Conservation (phyloP, 1,140 invertebrate genomes). For the Metopolophium dirhodum region DNA sequence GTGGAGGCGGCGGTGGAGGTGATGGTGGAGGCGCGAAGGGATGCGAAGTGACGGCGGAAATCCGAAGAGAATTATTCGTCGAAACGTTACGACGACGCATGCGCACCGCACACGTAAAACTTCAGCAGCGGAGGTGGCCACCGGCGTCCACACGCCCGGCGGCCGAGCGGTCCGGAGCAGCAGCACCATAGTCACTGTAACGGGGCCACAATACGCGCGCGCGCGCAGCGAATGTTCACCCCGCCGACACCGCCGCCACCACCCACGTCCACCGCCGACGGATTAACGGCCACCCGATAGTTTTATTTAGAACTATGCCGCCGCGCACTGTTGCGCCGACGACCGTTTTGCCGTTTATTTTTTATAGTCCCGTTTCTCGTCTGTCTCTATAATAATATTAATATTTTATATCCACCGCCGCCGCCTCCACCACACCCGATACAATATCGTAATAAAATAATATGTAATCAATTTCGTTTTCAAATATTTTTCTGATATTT, state of each 20-base stretch:
- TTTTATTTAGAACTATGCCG: conserved; percentile 46
- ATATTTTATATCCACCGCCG: background rate
- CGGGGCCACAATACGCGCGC: background rate
- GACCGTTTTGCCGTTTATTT: background rate
- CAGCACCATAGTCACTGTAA: background rate
- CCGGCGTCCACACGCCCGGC: background rate
- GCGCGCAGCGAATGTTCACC: background rate
- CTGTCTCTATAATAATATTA: background rate
- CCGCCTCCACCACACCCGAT: too few relatives aligned
- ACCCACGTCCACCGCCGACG: background rate
- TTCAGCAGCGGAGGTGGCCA: background rate
- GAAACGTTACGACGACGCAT: background rate
- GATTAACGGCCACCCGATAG: conserved; percentile 19
- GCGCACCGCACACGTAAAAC: background rate
- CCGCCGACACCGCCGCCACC: background rate
- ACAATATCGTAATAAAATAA: background rate
- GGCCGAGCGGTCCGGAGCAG: background rate
- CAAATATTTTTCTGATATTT: background rate
- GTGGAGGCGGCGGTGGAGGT: background rate
- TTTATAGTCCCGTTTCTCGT: background rate
- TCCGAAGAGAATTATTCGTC: background rate
- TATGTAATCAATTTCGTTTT: too few relatives aligned
- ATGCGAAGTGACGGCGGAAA: background rate
- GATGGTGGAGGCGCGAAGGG: background rate
- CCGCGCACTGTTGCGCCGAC: conserved; percentile 32